A percentile compares a stretch with the other conserved stretches of the same genome.
Evolutionary conservation across 2,113 vertebrate species (phyloP).

Genomic region (Brienomyrus longianalis): DNA sequence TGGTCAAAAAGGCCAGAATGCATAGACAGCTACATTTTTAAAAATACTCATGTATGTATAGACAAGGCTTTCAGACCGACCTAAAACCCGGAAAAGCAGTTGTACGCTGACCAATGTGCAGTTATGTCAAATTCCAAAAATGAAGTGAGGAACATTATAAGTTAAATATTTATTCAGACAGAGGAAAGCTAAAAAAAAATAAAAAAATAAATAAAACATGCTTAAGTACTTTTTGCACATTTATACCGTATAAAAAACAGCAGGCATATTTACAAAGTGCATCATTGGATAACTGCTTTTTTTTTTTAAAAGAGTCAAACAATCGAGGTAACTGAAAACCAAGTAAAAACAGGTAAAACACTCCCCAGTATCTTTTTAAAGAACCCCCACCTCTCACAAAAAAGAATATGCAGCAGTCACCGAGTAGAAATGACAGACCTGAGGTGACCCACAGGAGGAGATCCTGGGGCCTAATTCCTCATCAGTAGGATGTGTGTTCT

Average conservation of each 20-base stretch:
- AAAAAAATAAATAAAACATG: no score
- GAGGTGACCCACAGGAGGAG: background rate
- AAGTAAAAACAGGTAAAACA: background rate
- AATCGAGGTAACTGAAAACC: background rate
- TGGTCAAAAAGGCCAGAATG: no score
- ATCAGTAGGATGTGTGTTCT: background rate
- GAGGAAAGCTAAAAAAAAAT: background rate
- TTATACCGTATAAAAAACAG: background rate
- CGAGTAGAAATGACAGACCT: background rate
- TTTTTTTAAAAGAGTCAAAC: background rate
- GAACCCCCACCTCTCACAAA: background rate
- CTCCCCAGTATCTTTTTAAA: background rate
- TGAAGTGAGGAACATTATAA: background rate
- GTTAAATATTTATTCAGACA: constrained; percentile 19
- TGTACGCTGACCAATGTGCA: background rate
- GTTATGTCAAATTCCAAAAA: background rate
- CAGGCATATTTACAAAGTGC: constrained; percentile 4
- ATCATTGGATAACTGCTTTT: background rate
- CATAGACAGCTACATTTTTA: no score
- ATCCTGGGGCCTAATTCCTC: background rate
- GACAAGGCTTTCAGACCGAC: background rate
- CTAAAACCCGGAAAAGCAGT: background rate
- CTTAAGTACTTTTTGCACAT: background rate
- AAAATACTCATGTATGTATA: no score
- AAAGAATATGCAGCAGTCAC: background rate